Base-by-base conservation (phyloP, 2,113 vertebrate genomes). In the Melanerpes formicivorus region DNA sequence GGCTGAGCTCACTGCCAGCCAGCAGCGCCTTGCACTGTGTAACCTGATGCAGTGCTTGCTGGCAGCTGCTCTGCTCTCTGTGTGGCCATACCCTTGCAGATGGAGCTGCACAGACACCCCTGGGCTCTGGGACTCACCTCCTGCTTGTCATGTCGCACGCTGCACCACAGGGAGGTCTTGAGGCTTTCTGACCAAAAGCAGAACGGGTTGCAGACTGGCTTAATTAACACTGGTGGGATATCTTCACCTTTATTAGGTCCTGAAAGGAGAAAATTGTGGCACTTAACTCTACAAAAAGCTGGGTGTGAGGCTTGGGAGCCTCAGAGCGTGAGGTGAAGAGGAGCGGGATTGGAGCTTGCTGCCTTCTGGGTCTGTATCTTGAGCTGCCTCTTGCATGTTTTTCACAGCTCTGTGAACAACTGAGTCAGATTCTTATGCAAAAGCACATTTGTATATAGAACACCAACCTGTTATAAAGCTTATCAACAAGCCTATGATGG, bases 141-240 rank as follows among this genome's bases (percentile, higher is more conserved):
- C 26, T 14, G 86, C n/a, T 55, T 64, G 32, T 95, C 81, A 0
- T 98, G 97, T n/a, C 26, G 83, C 86, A 98, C 97, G 0, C 98
- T 97, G 8, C 98, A 98, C 98, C 97, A 97, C 30, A 98, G 98
- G 48, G 96, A 62, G 30, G 74, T 84, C 95, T 96, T 98, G 80
- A 96, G 98, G 73, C 97, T 97, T 48, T 97, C 29, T 11, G 97
- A 98, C 97, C 98, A 99, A 94, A 98, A 98, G 87, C 98, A 98
- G 86, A 98, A 97, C 21, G 97, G 60, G 66, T 98, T 96, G 84
- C 98, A 97, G 44, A 98, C 78, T 5, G 98, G 98, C 29, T 97
- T 97, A 85, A 98, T 97, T 84, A 98, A 84, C n/a, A 90, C 63
- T 6, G 98, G 98, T 19, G 97, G 96, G 80, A 98, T 86, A 30